phyloP scores from a whole-genome alignment of 2,113 vertebrate species.

The Heterotilapia buettikoferi region DNA sequence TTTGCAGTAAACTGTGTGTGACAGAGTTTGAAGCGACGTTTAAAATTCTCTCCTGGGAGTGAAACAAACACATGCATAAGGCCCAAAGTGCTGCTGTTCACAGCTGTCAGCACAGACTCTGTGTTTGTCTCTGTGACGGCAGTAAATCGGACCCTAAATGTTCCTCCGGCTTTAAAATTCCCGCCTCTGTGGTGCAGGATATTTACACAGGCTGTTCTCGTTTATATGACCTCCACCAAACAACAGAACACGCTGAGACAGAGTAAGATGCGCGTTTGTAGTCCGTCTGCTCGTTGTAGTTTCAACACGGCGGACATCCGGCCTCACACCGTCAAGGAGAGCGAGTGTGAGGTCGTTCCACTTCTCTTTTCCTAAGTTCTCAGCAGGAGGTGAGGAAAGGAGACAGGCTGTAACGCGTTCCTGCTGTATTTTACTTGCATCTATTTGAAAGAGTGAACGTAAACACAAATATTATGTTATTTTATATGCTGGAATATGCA shows the following conservation, averaged over 20 bases:
- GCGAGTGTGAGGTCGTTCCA: background rate
- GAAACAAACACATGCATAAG: background rate
- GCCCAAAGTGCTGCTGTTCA: background rate
- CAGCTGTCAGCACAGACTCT: background rate
- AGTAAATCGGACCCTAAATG: background rate
- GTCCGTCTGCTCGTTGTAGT: too few relatives aligned
- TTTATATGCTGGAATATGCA: background rate
- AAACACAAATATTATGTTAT: background rate
- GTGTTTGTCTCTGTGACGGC: background rate
- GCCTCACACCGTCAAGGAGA: background rate
- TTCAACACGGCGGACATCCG: too few relatives aligned
- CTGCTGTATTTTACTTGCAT: background rate
- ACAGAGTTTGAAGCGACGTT: background rate
- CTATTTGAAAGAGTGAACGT: background rate
- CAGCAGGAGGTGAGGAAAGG: background rate
- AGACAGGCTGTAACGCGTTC: background rate
- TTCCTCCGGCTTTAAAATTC: rapidly evolving
- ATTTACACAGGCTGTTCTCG: background rate
- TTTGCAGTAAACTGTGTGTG: background rate
- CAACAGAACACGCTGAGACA: background rate
- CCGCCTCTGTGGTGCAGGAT: background rate
- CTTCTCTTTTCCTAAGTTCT: background rate
- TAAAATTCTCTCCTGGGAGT: background rate
- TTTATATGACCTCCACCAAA: background rate
- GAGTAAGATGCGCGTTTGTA: rapidly evolving